These are phyloP conservation scores for Psococerastis gibbosa DNA, from an alignment of 2,888 invertebrate species.

Conservation along the genomic window DNA sequence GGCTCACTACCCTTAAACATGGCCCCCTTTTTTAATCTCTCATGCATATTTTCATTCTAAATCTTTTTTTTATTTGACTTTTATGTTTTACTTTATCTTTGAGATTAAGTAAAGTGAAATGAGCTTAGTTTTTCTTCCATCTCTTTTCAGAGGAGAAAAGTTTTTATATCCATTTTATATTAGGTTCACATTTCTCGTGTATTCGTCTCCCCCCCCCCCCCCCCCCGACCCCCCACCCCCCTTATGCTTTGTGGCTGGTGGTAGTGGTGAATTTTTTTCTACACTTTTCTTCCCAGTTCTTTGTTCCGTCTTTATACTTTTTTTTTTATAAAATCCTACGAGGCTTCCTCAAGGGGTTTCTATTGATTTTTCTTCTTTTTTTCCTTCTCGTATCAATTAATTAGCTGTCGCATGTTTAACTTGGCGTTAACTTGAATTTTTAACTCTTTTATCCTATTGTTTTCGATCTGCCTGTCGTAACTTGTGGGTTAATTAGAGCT, in stretches of 20 bases:
- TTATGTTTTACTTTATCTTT: slow-evolving; percentile 11
- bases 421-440: too few species aligned
- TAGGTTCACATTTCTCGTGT: slow-evolving; percentile 9
- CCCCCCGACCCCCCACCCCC: neutral
- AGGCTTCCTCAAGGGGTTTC: neutral
- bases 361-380: neutral
- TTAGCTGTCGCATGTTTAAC: too few species aligned
- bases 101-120: slow-evolving; percentile 11
- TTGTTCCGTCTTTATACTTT: too few species aligned
- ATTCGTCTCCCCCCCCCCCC: too few species aligned
- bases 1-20: slow-evolving; percentile 2
- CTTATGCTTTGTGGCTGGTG: neutral
- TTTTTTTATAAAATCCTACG: too few species aligned
- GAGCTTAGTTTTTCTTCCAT: slow-evolving; percentile 10
- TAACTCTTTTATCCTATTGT: too few species aligned
- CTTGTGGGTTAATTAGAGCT: too few species aligned
- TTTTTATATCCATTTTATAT: slow-evolving; percentile 11
- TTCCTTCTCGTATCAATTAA: neutral
- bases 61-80: slow-evolving; percentile 11
- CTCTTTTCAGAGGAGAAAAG: neutral
- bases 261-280: neutral
- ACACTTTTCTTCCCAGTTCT: neutral
- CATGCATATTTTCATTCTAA: slow-evolving; percentile 11
- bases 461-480: too few species aligned
- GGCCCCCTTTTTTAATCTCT: slow-evolving; percentile 7